Evolutionary conservation across 2,888 invertebrate genomes (phyloP).

Genomic region (Lasioglossum calceatum): DNA sequence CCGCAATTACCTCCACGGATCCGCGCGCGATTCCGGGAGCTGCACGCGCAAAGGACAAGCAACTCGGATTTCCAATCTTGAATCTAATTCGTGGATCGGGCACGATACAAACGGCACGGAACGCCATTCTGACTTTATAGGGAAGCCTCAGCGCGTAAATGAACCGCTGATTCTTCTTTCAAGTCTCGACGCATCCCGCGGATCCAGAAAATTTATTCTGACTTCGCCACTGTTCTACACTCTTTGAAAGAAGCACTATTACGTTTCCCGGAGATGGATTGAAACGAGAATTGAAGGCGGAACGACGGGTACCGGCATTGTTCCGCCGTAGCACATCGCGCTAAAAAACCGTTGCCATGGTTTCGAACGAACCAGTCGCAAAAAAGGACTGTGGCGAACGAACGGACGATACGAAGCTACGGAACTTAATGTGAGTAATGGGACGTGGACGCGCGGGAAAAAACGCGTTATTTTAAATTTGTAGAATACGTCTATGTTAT

Average conservation of each 20-base stretch:
- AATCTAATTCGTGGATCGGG: conserved; percentile 2
- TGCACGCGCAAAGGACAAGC: neutral
- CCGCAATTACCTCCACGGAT: neutral
- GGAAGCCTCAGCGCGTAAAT: neutral
- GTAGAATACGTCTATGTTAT: neutral
- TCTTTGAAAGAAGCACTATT: neutral
- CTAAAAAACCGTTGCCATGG: conserved; percentile 5
- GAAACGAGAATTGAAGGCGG: conserved; percentile 4
- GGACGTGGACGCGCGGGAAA: neutral
- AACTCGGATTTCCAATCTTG: conserved; percentile 15
- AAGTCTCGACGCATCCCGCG: neutral
- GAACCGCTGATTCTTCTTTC: conserved; percentile 12
- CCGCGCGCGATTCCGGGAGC: no score
- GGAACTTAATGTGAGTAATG: neutral
- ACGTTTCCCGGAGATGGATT: neutral
- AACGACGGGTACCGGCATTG: neutral
- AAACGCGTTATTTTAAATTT: conserved; percentile 12
- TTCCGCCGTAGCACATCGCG: neutral
- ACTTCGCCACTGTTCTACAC: neutral
- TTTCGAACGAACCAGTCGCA: neutral
- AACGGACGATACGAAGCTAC: neutral
- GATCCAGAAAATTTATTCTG: conserved; percentile 12
- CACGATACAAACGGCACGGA: neutral
- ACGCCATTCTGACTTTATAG: neutral
- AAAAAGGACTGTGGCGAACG: neutral